A percentile compares a stretch with the other conserved stretches of the same genome.
Evolutionary conservation across 2,113 vertebrate genomes (phyloP).

Genomic region (Hypanus sabinus): DNA sequence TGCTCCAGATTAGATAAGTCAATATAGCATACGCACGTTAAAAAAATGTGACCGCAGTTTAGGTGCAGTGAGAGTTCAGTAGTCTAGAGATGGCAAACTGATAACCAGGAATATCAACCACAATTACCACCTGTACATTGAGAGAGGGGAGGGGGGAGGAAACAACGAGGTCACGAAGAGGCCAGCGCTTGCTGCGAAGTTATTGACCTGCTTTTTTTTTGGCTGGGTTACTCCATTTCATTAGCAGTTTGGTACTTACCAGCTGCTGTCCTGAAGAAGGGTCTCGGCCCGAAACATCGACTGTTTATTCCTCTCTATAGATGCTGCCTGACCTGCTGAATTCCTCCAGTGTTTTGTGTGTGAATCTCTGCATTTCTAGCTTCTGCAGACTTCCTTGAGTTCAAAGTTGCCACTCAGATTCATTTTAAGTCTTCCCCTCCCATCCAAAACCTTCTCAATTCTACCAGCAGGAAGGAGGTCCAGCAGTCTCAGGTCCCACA

Average conservation of each 20-base stretch:
- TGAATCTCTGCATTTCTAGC: no score
- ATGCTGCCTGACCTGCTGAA: no score
- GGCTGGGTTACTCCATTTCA: background rate
- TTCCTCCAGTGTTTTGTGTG: no score
- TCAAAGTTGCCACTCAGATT: no score
- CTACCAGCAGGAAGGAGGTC: no score
- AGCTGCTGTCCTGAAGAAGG: no score
- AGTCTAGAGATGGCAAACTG: background rate
- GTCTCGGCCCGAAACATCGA: no score
- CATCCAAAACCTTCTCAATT: no score
- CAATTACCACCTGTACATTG: slow-evolving; percentile 15
- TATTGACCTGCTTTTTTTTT: background rate
- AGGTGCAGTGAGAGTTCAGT: slow-evolving; percentile 26
- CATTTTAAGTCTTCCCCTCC: no score
- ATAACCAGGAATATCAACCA: background rate
- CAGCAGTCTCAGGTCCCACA: no score
- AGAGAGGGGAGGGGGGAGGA: background rate
- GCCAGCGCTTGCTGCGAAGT: background rate
- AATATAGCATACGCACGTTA: background rate
- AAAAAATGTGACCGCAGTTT: background rate
- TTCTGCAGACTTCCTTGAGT: no score
- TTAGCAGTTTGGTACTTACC: background rate
- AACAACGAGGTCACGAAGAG: background rate
- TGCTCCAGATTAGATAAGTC: slow-evolving; percentile 19
- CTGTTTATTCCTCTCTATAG: no score